Conservation (phyloP, 2,113 vertebrate species). For the Sitta europaea region DNA sequence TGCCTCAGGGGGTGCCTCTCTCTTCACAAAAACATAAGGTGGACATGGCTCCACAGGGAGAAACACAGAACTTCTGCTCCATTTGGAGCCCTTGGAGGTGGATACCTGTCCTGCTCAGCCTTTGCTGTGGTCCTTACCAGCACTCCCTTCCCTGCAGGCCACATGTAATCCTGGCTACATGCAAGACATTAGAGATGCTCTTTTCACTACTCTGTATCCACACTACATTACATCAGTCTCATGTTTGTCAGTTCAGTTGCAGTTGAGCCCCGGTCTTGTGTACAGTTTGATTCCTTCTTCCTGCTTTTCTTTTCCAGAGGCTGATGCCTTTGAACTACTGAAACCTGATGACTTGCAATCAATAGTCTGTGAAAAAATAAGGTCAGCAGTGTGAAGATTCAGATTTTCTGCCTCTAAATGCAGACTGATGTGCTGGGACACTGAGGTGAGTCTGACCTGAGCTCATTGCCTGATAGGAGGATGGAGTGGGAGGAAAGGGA, state of each 20-base stretch:
- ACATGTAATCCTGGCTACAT: neutral
- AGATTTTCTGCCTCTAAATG: constrained; percentile 49
- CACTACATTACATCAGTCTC: neutral
- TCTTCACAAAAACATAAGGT: neutral
- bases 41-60: too few relatives aligned
- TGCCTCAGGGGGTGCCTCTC: neutral
- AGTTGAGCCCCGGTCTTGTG: neutral
- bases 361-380: constrained; percentile 62
- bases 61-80: neutral
- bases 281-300: neutral
- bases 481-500: neutral
- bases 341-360: constrained; percentile 53
- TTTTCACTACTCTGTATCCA: neutral
- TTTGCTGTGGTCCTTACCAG: neutral
- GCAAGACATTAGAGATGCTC: neutral
- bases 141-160: neutral
- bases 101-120: neutral
- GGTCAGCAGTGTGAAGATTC: constrained; percentile 47
- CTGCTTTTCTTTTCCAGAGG: constrained; percentile 37
- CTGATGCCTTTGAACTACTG: constrained; percentile 28
- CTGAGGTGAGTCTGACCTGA: constrained; percentile 63
- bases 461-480: constrained; percentile 25
- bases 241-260: neutral
- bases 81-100: neutral
- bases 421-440: constrained; percentile 27